phyloP scores from a whole-genome alignment of 2,888 invertebrate species.

The Hydriomena furcata region DNA sequence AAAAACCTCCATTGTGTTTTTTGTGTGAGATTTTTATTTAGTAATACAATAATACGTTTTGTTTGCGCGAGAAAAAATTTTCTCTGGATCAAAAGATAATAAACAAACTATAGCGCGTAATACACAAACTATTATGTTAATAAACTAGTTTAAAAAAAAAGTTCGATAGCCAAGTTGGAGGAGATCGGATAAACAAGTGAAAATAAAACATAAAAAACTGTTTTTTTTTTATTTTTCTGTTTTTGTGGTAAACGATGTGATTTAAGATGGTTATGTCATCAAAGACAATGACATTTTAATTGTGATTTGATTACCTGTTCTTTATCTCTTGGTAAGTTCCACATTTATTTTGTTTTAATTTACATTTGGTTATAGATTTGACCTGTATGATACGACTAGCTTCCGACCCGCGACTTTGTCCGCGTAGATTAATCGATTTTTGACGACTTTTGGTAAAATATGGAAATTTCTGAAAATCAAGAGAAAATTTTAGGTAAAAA shows the following conservation, averaged over 20 bases:
- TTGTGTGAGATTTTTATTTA: not conserved
- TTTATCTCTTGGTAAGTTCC: slow-evolving; percentile 15
- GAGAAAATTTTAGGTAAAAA: too few species aligned
- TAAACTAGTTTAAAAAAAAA: not conserved
- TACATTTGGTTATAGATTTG: not conserved
- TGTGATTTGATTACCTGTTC: slow-evolving; percentile 17
- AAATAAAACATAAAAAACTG: not conserved
- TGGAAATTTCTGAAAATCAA: too few species aligned
- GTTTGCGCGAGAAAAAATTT: too few species aligned
- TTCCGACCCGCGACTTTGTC: too few species aligned
- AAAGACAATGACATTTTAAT: slow-evolving; percentile 19
- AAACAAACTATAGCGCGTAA: too few species aligned
- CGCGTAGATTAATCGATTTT: too few species aligned
- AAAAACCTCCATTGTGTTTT: not conserved
- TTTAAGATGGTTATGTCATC: slow-evolving; percentile 1
- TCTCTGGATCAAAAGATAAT: too few species aligned
- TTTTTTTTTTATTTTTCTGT: not conserved
- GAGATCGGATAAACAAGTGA: too few species aligned
- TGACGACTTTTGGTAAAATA: too few species aligned
- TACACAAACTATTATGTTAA: too few species aligned
- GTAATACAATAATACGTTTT: too few species aligned
- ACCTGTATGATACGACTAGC: too few species aligned
- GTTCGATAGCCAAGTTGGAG: not conserved
- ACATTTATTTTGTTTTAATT: not conserved
- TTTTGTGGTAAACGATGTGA: not conserved